Base-by-base conservation (phyloP, 2,797 vertebrate species). In the Tarsius wallacei region DNA sequence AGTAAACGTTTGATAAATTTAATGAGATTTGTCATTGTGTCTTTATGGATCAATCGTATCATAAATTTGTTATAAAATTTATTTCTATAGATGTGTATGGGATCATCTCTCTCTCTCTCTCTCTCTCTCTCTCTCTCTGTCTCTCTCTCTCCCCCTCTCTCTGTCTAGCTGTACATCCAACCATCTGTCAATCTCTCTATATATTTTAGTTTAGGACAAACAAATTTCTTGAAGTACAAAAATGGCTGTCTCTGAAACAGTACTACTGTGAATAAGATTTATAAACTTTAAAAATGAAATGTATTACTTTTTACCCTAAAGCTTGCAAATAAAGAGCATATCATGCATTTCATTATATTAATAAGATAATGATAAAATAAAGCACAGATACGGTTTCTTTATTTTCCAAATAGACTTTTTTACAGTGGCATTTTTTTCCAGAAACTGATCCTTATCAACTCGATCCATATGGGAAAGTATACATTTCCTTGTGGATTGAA, bases 371-470 rank as follows among this genome's bases (percentile, higher is more conserved):
- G 26, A 84, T 57, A 51, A 57, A 57, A 68, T 11, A 80, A n/a
- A 91, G 15, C 7, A 64, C 22, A 42, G 28, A 68, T 71, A 51
- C 80, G 61, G 78, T 28, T 85, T n/a, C 31, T 88, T 81, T 82
- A 93, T 83, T 96, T 94, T n/a, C 11, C 64, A 96, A 94, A 59
- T 42, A 42, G 78, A n/a, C 16, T 70, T 97, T 87, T 68, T 47
- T 22, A 36, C 66, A 17, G 26, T 57, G 51, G 24, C 16, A 73
- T 94, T 88, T 96, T 83, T 47, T 93, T 93, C 22, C 22, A 26
- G 33, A 95, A 96, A 81, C 80, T 77, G 13, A 55, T 90, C n/a
- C 86, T 61, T 91, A 51, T 66, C n/a, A 84, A 28, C 33, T 90
- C n/a, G 93, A 61, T 51, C 31, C 13, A 63, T 47, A 26, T 7